A percentile compares a stretch with the other conserved stretches of the same genome.
These are phyloP conservation scores for Crotalus helleri DNA, from an alignment of 2,113 vertebrate species.

Conservation along the genomic window DNA sequence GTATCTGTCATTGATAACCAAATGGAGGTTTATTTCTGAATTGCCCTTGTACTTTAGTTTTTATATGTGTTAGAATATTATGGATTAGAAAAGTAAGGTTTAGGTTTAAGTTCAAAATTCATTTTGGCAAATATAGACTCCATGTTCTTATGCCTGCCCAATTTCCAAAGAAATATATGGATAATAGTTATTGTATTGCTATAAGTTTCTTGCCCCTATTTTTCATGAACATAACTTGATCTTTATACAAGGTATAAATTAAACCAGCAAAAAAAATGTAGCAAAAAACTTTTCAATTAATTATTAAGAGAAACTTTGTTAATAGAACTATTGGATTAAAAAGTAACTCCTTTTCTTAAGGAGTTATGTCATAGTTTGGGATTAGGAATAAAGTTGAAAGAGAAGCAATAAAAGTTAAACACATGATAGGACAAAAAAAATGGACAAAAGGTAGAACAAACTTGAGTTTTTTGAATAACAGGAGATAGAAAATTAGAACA, in stretches of 20 bases:
- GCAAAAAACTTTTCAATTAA: not conserved
- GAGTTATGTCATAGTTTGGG: conserved; percentile 18
- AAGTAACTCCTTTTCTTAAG: conserved; percentile 2
- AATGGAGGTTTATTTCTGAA: too few relatives aligned
- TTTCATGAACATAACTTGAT: not conserved
- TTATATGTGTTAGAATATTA: not conserved
- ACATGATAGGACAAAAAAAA: not conserved
- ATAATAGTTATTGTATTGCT: not conserved
- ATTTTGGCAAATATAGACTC: not conserved
- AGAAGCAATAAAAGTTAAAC: not conserved
- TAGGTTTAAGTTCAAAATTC: not conserved
- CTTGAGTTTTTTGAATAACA: not conserved
- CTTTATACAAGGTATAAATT: not conserved
- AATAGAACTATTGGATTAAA: not conserved
- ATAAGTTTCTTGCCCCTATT: not conserved
- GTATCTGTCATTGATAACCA: too few relatives aligned
- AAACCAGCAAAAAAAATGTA: not conserved
- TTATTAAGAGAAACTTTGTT: not conserved
- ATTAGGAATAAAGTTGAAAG: conserved; percentile 45
- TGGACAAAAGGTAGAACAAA: conserved; percentile 18
- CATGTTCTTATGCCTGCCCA: not conserved
- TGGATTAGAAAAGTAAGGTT: not conserved
- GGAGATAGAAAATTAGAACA: accelerated
- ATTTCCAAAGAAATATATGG: too few relatives aligned
- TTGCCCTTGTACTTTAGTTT: not conserved